Conservation (phyloP, 2,113 vertebrate genomes). For the Nibea albiflora region DNA sequence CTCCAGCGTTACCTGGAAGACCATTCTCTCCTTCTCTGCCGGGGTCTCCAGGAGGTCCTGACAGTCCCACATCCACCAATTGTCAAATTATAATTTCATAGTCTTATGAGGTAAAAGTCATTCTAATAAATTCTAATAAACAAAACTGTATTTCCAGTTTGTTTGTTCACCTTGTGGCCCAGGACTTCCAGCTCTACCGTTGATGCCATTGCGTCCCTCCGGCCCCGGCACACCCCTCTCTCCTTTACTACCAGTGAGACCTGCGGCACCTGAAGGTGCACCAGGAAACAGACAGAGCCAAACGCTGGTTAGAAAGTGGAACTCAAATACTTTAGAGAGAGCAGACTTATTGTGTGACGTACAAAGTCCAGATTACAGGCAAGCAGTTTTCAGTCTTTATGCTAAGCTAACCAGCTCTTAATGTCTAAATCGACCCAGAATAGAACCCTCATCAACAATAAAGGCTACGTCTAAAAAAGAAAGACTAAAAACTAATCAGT, state of each 20-base stretch:
- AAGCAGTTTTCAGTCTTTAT: not conserved
- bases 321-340: not conserved
- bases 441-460: not conserved
- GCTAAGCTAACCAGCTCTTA: conserved; percentile 11
- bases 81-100: not conserved
- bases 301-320: not conserved
- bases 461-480: not conserved
- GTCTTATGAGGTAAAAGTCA: not conserved
- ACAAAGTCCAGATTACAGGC: not conserved
- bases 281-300: conserved; percentile 2
- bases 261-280: conserved; percentile 45
- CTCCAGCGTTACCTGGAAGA: conserved; percentile 64
- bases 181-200: conserved; percentile 55
- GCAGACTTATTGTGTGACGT: too few relatives aligned
- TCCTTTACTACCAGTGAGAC: conserved; percentile 67
- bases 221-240: conserved; percentile 59
- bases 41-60: conserved; percentile 77
- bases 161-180: conserved; percentile 75
- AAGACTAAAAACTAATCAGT: not conserved
- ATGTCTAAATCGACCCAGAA: too few relatives aligned
- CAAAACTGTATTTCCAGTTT: not conserved
- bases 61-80: not conserved
- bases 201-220: conserved; percentile 52
- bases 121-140: too few relatives aligned
- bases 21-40: conserved; percentile 72